Evolutionary conservation across 2,113 vertebrate species (phyloP).

Genomic region (Proteles cristata): DNA sequence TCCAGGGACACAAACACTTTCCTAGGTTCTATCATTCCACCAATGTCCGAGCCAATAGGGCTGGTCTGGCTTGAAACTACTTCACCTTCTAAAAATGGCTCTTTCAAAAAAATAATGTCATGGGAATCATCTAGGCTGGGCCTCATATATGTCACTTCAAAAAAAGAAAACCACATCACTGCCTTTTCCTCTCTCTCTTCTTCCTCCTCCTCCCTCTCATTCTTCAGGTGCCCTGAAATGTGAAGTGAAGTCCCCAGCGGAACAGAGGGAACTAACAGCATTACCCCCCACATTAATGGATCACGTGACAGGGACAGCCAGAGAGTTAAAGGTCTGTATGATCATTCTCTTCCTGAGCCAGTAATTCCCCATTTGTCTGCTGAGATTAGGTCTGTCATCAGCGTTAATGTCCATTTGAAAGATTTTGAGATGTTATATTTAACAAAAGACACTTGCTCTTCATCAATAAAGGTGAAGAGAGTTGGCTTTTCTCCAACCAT

Average conservation of each 20-base stretch:
- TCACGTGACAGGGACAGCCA: constrained; percentile 47
- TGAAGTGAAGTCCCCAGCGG: constrained; percentile 66
- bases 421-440: constrained; percentile 10
- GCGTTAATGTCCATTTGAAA: constrained; percentile 55
- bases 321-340: constrained; percentile 50
- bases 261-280: constrained; percentile 44
- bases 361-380: constrained; percentile 69
- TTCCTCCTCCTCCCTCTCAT: neutral
- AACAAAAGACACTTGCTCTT: constrained; percentile 46
- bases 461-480: constrained; percentile 29
- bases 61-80: neutral
- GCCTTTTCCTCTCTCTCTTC: neutral
- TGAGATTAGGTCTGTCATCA: constrained; percentile 61
- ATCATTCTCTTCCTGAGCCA: constrained; percentile 64
- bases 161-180: constrained; percentile 60
- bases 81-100: neutral
- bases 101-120: neutral
- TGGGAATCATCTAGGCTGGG: neutral
- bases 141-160: accelerated
- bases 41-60: neutral
- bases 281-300: constrained; percentile 69
- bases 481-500: neutral
- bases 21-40: neutral
- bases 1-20: neutral
- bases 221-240: neutral